Evolutionary conservation across 2,888 invertebrate genomes (phyloP).

Genomic region (Leptopilina syphax): DNA sequence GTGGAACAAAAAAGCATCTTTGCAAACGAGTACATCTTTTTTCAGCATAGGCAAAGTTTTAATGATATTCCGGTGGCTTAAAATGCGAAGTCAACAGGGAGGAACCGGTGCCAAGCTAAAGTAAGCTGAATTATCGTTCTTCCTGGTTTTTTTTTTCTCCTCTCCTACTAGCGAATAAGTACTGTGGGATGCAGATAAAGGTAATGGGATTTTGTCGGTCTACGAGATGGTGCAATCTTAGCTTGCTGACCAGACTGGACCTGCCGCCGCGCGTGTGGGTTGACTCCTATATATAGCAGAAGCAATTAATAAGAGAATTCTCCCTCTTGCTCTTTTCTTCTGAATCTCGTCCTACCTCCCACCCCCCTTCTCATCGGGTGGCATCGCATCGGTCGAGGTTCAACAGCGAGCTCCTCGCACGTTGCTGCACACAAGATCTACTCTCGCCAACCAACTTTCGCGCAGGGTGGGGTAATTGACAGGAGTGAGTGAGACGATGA

Average conservation of each 20-base stretch:
- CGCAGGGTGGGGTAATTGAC: conserved; percentile 67
- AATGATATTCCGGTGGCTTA: conserved; percentile 35
- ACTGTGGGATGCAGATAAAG: conserved; percentile 64
- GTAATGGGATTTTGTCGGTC: conserved; percentile 67
- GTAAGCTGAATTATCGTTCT: conserved; percentile 30
- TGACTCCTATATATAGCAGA: conserved; percentile 14
- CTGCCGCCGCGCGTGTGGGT: conserved; percentile 32
- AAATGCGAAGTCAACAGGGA: conserved; percentile 38
- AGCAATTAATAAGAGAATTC: conserved; percentile 66
- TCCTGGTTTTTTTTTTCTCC: neutral
- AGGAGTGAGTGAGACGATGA: conserved; percentile 57
- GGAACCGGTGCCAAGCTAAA: conserved; percentile 30
- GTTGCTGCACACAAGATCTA: conserved; percentile 38
- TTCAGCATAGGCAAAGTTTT: conserved; percentile 6
- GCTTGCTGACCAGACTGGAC: conserved; percentile 63
- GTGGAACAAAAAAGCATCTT: neutral
- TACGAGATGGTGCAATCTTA: conserved; percentile 58
- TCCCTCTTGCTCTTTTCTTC: conserved; percentile 36
- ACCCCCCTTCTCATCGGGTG: conserved; percentile 32
- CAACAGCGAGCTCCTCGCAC: conserved; percentile 47
- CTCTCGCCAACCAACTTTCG: conserved; percentile 39
- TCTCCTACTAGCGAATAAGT: neutral
- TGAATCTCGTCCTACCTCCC: conserved; percentile 43
- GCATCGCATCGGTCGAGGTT: conserved; percentile 46
- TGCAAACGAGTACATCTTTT: conserved; percentile 1